Evolutionary conservation across 2,113 vertebrate genomes (phyloP).

Genomic region (Solenodon paradoxus): DNA sequence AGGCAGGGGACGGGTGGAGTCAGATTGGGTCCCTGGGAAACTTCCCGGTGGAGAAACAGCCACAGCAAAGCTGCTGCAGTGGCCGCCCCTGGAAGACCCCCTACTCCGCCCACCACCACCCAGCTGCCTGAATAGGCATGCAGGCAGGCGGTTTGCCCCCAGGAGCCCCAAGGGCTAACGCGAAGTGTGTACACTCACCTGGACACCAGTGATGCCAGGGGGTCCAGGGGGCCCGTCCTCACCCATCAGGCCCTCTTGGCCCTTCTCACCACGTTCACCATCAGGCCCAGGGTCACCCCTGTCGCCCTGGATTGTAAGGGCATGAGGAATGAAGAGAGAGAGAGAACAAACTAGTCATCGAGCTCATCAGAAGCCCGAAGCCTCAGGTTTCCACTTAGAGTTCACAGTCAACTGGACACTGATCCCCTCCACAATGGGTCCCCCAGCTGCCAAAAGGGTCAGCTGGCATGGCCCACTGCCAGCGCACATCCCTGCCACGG

Average conservation of each 20-base stretch:
- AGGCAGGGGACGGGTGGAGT: no score
- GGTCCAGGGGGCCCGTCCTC: constrained; percentile 92
- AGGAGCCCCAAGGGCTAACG: background rate
- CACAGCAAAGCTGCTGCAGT: background rate
- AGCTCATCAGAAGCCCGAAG: background rate
- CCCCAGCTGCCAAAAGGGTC: background rate
- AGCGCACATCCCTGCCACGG: no score
- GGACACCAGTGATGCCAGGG: constrained; percentile 90
- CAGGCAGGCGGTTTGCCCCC: fast-evolving
- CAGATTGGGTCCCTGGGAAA: background rate
- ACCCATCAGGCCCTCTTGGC: constrained; percentile 91
- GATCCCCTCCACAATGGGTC: background rate
- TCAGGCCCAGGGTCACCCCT: constrained; percentile 94
- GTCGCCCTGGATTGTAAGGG: constrained; percentile 88
- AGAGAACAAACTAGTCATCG: background rate
- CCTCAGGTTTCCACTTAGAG: background rate
- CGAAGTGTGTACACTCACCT: constrained; percentile 84
- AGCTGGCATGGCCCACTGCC: background rate
- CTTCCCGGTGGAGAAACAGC: background rate
- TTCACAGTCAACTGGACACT: background rate
- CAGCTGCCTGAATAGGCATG: fast-evolving
- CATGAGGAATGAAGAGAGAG: background rate
- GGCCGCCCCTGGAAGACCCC: background rate
- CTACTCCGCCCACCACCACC: no score
- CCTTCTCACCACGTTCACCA: constrained; percentile 93